Conservation (phyloP, 2,888 invertebrate species). For the Lumbricus terrestris region DNA sequence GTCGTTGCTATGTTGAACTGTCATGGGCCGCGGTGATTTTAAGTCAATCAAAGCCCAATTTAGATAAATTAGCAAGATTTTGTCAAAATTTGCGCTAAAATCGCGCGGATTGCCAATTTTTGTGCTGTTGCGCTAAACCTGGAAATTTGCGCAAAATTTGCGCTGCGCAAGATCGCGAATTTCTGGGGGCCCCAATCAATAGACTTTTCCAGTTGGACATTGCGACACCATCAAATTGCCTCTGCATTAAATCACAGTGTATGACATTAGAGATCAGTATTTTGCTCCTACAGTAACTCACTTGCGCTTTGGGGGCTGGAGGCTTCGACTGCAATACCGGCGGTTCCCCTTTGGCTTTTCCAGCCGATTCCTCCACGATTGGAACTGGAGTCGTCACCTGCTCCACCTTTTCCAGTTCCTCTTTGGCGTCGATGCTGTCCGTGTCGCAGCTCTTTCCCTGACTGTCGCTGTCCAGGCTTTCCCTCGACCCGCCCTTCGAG, state of each 20-base stretch:
- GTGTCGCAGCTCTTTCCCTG: background rate
- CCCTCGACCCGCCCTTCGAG: slow-evolving; percentile 20
- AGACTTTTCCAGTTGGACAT: too few species aligned
- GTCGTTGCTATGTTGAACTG: too few species aligned
- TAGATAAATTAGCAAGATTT: too few species aligned
- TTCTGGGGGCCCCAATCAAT: too few species aligned
- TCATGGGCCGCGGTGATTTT: too few species aligned
- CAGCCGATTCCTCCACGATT: background rate
- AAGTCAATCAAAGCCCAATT: too few species aligned
- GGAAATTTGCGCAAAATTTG: too few species aligned
- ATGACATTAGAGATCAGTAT: background rate
- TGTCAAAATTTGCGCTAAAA: too few species aligned
- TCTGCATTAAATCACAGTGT: background rate
- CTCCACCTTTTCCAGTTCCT: background rate
- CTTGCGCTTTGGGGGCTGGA: background rate
- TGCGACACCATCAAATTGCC: background rate
- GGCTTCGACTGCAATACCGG: background rate
- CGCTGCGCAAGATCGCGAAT: too few species aligned
- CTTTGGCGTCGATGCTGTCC: background rate
- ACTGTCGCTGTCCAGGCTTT: slow-evolving; percentile 18
- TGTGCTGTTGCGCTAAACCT: too few species aligned
- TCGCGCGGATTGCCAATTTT: too few species aligned
- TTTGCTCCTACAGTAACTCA: background rate
- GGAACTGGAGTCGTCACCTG: background rate
- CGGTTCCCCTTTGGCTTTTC: background rate